Evolutionary conservation across 2,113 vertebrate genomes (phyloP), one percentile per base, ranked within the genome.

Genomic region (Australoheros scitulus): DNA sequence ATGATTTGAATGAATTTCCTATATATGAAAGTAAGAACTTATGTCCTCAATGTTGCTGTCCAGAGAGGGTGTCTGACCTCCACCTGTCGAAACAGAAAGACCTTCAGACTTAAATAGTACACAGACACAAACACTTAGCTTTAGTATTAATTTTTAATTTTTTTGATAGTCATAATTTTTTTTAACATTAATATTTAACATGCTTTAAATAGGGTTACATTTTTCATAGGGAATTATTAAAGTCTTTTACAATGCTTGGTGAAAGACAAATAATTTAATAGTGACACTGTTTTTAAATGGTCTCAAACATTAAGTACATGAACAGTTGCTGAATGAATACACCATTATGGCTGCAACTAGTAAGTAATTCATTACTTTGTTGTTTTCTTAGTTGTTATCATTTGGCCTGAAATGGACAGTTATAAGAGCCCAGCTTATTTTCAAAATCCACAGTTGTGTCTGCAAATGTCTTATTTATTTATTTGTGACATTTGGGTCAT

Each of bases 61-160:
- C 77, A 74, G 22, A 56, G 26, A 78, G 60, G 10, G 13, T 22
- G 3, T 43, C 26, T 84, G 79, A 85, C 76, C 82, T 47, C 77
- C 36, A 36, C 74, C 15, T 68, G 29, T 14, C 22, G 59, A 13
- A n/a, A 50, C 1, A 59, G 32, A 60, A 88, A 86, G 10, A 5
- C 77, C 43, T 75, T 58, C 55, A 74, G 61, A 76, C 68, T 61
- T 82, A 55, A 90, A 75, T 79, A 79, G 41, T 59, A 20, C 60
- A 56, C 6, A 50, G 61, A 29, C 17, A 57, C 43, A 22, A 77
- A n/a, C 57, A 26, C 4, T 29, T 9, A 61, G 26, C 55, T 32
- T 52, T 61, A 7, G 55, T 34, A 3, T 32, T 7, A 17, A 17
- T 6, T 50, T 72, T 72, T 17, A 11, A 47, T 50, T 70, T 29